Evolutionary conservation across 2,797 vertebrate species (phyloP), one percentile per base, ranked within the genome.

Genomic region (Amniataba percoides): DNA sequence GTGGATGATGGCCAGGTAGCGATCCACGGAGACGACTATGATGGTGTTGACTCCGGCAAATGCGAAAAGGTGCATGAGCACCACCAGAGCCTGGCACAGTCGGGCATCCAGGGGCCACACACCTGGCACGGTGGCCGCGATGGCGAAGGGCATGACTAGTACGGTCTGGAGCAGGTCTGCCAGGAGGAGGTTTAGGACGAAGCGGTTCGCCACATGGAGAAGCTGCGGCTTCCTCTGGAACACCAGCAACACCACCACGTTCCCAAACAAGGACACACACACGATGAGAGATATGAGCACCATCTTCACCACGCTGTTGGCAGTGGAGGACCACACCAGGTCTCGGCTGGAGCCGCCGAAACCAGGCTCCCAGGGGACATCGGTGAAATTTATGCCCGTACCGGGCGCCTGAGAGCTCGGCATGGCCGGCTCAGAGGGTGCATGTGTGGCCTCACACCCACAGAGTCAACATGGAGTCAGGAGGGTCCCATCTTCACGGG

Each of bases 21-120:
- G 96, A 78, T 97, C 97, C 68, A 98, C 93, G 0, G 97, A 97
- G 51, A 97, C 97, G 5, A 97, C 95, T 0, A 97, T 95, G 31
- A 97, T 97, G 74, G 97, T 98, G 90, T 97, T 97, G 71, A 97
- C 97, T 1, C 96, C 96, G 0, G 97, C 93, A 4, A 97, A 98
- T 1, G 97, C 96, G 13, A 98, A 97, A n/a, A 97, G 94, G 88
- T 97, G 97, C 94, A 97, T 97, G 71, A 97, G 95, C 85, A 96
- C 96, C 80, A 98, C 95, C 67, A 97, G 90, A 12, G 95, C 96
- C 19, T 96, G 96, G 88, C 97, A 98, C 72, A 97, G 93, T 3
- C 95, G 93, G 5, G 87, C 87, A 55, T 96, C 96, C 88, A 97
- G 90, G 25, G 96, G 96, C 96, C 96, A 97, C 66, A 97, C 94